Base-by-base conservation (phyloP, 2,888 invertebrate genomes). In the Acronicta alni region DNA sequence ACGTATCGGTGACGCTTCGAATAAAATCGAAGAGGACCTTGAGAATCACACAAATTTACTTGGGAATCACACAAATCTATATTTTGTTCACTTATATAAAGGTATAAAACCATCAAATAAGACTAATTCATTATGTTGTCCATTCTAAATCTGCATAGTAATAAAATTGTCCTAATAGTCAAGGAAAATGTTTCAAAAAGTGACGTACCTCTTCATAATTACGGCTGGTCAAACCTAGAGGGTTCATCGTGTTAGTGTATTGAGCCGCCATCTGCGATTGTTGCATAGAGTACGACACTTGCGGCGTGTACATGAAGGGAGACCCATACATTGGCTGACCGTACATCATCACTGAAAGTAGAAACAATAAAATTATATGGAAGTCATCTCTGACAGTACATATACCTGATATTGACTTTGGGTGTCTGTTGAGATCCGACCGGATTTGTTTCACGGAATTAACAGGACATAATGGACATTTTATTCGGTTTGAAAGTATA, bases 231-330 rank as follows among this genome's bases (percentile, higher is more conserved):
- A 87, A 51, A 0, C 75, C 77, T 0, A 87, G 57, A 0, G 84
- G 71, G 49, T 79, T 72, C 15, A 75, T 53, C 0, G 61, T 41
- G 20, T 66, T 74, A 15, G 58, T 60, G 44, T 64, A 76, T n/a
- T 76, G 84, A 0, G 70, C 18, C 54, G 80, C 51, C 44, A 80
- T 45, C 9, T 75, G 59, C 1, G 67, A 62, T 18, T 80, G 83
- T 12, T 74, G 85, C 58, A 81, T 38, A 0, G 81, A 69, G 39
- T 79, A 83, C 0, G 81, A 10, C 20, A 81, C 39, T 62, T 79
- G 86, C 0, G 82, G 94, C 17, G 96, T 94, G 79, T 96, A 97
- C 88, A 97, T 92, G 77, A 96, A 93, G 0, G 96, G 95, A 0
- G 94, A 80, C 1, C 94, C 89, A 59, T 89, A 89, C 51, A 90